Base-by-base conservation (phyloP, 2,797 vertebrate species). In the Thunnus albacares region DNA sequence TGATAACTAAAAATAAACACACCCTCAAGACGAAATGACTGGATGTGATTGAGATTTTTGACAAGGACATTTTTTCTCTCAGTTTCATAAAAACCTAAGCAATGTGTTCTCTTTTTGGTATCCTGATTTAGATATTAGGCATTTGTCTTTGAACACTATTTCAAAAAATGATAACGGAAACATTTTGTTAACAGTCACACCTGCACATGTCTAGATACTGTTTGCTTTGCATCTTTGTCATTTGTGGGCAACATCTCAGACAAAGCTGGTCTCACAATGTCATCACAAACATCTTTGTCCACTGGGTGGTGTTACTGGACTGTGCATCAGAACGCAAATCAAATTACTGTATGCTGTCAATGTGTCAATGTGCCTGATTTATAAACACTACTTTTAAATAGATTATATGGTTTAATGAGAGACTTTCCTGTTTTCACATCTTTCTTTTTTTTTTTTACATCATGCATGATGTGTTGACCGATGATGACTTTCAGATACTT, bases 221-320 rank as follows among this genome's bases (percentile, higher is more conserved):
- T 17, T 47, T 47, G 45, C 35, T 38, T 38, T 38, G 35, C 14
- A 45, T 45, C 43, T 15, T 45, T 45, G 13, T 14, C 43, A 1
- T 30, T 45, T 15, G 12, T 45, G 43, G 43, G 43, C 43, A 45
- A 15, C 26, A 70, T 13, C 26, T 65, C 26, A 65, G 17, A 38
- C 53, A 28, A 7, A 66, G 17, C 35, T 65, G 61, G 5, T 41
- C 5, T 53, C 13, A 22, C n/a, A 47, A 10, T 14, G 22, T 45
- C 28, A 41, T 24, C 1, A 3, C 4, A 1, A 20, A 45, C 38
- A 18, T 68, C 2, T n/a, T 43, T 43, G 66, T 77, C 89, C 89
- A 90, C 85, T 79, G 22, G 85, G 72, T 78, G 89, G 89, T 45
- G 77, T 28, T 17, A 71, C 55, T 38, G 51, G 8, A 55, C 65